Base-by-base conservation (phyloP, 2,797 vertebrate genomes). In the Morus bassanus region DNA sequence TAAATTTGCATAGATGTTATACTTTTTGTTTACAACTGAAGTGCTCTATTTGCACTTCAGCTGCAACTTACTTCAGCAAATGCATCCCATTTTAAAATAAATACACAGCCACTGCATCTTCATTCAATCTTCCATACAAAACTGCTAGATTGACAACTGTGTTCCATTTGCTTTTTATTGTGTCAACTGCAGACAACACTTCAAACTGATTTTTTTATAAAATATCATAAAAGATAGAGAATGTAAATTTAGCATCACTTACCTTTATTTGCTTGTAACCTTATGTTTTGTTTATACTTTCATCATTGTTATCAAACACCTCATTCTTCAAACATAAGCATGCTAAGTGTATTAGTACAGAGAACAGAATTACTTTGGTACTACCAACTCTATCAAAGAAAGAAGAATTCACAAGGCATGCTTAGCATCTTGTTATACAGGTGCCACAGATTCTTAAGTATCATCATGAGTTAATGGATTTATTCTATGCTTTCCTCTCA, bases 271-370 rank as follows among this genome's bases (percentile, higher is more conserved):
- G 74, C 73, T 64, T 79, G 96, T 50, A 94, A 96, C 87, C 86
- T 95, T 84, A 87, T 65, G 74, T 78, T 95, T 96, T 93, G 93
- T 76, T 79, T 84, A 85, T 30, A 91, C 64, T 94, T 95, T 94
- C 91, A 96, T 89, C 91, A 95, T 78, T 77, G 91, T 97, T 96
- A 98, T 88, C 85, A 94, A 96, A 93, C 93, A 97, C 92, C 92
- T 96, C 96, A 97, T 96, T 98, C 96, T 97, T 97, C 97, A 96
- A 95, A 97, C 88, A 98, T 92, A 95, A 97, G 97, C 98, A 98
- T 98, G 98, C 98, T 97, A 96, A 97, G 98, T 98, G 98, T 97
- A 98, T 98, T 98, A 98, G 98, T 98, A 98, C 69, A 83, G 91
- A 98, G 97, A 97, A 97, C 94, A 97, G 97, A 97, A 97, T 97